Evolutionary conservation across 2,888 invertebrate genomes (phyloP).

Genomic region (Cryptocephalus primarius): DNA sequence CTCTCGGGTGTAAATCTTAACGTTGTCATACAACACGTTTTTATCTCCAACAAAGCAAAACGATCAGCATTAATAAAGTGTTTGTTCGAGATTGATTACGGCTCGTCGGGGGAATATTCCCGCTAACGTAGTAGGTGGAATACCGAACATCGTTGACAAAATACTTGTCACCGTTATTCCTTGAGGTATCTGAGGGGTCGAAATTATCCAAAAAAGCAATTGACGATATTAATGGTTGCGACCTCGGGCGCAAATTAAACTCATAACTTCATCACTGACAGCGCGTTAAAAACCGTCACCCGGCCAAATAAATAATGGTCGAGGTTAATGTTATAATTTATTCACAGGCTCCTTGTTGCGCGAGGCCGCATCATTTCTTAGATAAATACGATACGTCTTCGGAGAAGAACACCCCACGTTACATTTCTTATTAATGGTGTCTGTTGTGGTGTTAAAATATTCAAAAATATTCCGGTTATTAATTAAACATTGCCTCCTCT

Average conservation of each 20-base stretch:
- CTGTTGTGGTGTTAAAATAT: constrained; percentile 30
- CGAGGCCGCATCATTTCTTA: constrained; percentile 23
- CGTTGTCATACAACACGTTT: constrained; percentile 3
- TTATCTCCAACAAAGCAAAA: constrained; percentile 3
- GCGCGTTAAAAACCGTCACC: constrained; percentile 6
- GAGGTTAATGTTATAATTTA: constrained; percentile 14
- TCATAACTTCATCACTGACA: constrained; percentile 5
- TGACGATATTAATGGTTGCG: neutral
- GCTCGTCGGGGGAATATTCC: too few relatives aligned
- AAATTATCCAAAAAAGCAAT: too few relatives aligned
- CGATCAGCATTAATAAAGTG: too few relatives aligned
- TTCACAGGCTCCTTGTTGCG: constrained; percentile 15
- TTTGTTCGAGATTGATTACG: too few relatives aligned
- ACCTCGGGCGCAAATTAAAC: constrained; percentile 5
- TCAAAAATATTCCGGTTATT: constrained; percentile 29
- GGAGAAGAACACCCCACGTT: constrained; percentile 22
- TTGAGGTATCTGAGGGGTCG: too few relatives aligned
- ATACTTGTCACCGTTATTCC: too few relatives aligned
- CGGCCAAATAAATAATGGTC: too few relatives aligned
- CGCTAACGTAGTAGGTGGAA: too few relatives aligned
- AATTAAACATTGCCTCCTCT: constrained; percentile 25
- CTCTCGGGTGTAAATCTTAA: constrained; percentile 15
- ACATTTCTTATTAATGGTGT: constrained; percentile 28
- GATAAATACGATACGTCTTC: constrained; percentile 26
- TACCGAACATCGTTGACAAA: too few relatives aligned